Percentiles rank a stretch among this genome's conserved stretches.
Conservation (phyloP, 2,888 invertebrate genomes). For the Cheilosia urbana region DNA sequence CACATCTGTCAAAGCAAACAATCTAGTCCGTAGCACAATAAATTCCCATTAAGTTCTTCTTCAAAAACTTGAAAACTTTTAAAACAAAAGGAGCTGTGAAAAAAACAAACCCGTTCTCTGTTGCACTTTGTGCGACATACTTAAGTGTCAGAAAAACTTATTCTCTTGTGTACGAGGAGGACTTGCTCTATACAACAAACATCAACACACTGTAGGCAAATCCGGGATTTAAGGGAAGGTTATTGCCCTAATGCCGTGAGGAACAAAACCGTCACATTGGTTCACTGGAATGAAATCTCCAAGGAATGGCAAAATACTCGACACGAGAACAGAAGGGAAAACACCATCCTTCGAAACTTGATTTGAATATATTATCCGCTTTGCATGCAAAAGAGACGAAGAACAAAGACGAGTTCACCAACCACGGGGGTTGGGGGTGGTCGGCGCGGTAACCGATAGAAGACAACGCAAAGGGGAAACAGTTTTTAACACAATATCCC, state of each 20-base stretch:
- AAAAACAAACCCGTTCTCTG: slow-evolving; percentile 19
- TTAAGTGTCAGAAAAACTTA: slow-evolving; percentile 63
- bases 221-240: slow-evolving; percentile 42
- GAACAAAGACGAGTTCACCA: slow-evolving; percentile 39
- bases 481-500: slow-evolving; percentile 61
- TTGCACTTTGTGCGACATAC: slow-evolving; percentile 55
- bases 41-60: slow-evolving; percentile 19
- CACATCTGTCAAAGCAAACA: slow-evolving; percentile 29
- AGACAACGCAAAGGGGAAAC: slow-evolving; percentile 18
- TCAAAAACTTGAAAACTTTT: slow-evolving; percentile 20
- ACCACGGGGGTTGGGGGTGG: slow-evolving; percentile 13
- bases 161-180: slow-evolving; percentile 24
- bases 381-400: slow-evolving; percentile 46
- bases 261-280: slow-evolving; percentile 68
- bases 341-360: slow-evolving; percentile 66
- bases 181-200: neutral
- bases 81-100: slow-evolving; percentile 10
- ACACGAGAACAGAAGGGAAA: slow-evolving; percentile 20
- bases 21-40: slow-evolving; percentile 1
- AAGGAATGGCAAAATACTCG: slow-evolving; percentile 15
- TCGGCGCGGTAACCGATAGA: neutral
- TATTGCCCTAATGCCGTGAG: slow-evolving; percentile 67
- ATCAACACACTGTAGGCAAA: slow-evolving; percentile 16
- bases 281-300: slow-evolving; percentile 47
- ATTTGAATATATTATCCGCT: slow-evolving; percentile 73